A percentile compares a stretch with the other conserved stretches of the same genome.
Conservation (phyloP, 2,888 invertebrate species). For the Osmoderma eremita region DNA sequence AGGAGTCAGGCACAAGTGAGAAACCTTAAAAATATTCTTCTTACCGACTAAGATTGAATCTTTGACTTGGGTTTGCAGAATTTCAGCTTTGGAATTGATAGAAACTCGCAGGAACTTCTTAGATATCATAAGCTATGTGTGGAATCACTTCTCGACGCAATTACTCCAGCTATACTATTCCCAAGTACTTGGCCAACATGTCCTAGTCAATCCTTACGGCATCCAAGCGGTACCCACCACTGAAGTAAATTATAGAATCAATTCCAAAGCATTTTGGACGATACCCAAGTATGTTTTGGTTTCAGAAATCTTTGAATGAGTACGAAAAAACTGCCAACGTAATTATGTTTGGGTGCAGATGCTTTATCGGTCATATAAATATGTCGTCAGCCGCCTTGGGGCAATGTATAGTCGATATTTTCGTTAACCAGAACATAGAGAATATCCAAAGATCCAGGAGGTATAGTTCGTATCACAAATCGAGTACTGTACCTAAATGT, state of each 20-base stretch:
- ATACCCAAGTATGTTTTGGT: background rate
- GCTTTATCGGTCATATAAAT: slow-evolving; percentile 64
- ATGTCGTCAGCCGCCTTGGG: slow-evolving; percentile 63
- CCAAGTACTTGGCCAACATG: slow-evolving; percentile 79
- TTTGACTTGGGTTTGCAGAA: slow-evolving; percentile 40
- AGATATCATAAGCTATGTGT: slow-evolving; percentile 66
- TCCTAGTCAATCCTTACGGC: slow-evolving; percentile 81
- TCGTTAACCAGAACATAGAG: slow-evolving; percentile 60
- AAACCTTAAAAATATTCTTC: slow-evolving; percentile 6
- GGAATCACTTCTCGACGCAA: slow-evolving; percentile 75
- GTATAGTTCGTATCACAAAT: slow-evolving; percentile 57
- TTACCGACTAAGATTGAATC: slow-evolving; percentile 7
- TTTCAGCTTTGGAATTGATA: slow-evolving; percentile 47
- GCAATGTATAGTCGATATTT: slow-evolving; percentile 60
- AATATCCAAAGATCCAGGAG: slow-evolving; percentile 55
- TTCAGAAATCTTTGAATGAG: slow-evolving; percentile 46
- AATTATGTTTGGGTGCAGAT: slow-evolving; percentile 59
- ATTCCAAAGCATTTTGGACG: background rate
- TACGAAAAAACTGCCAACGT: slow-evolving; percentile 56
- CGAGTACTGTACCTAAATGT: slow-evolving; percentile 56
- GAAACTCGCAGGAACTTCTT: slow-evolving; percentile 43
- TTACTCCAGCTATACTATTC: slow-evolving; percentile 84
- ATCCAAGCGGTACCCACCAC: slow-evolving; percentile 55
- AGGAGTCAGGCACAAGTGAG: slow-evolving; percentile 61
- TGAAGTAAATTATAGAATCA: slow-evolving; percentile 49